These are phyloP conservation scores for Crocidura indochinensis DNA, from an alignment of 2,797 vertebrate genomes.

Conservation along the genomic window DNA sequence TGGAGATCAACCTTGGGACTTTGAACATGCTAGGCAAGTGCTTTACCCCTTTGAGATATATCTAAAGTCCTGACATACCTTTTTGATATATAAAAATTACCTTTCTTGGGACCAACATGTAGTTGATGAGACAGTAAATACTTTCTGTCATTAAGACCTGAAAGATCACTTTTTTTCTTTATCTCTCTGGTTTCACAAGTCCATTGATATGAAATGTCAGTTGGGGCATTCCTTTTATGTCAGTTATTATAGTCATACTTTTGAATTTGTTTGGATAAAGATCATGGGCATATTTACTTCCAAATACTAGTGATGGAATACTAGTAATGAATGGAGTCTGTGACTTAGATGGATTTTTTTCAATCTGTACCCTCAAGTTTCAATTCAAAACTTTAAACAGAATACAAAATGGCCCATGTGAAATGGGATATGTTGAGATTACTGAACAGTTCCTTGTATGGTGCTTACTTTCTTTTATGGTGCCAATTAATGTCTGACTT, in stretches of 20 bases:
- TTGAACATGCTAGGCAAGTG: too few species aligned
- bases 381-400: constrained; percentile 76
- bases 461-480: constrained; percentile 83
- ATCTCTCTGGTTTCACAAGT: background rate
- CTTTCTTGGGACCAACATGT: background rate
- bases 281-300: background rate
- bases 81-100: background rate
- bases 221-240: background rate
- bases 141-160: constrained; percentile 21
- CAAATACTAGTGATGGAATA: constrained; percentile 27
- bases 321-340: constrained; percentile 15
- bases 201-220: background rate
- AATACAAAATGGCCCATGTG: constrained; percentile 66
- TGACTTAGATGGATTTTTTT: constrained; percentile 13
- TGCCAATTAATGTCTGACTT: constrained; percentile 89
- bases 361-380: constrained; percentile 29
- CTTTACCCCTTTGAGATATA: too few species aligned
- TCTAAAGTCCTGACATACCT: background rate
- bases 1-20: too few species aligned
- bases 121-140: constrained; percentile 21
- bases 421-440: constrained; percentile 9
- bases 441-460: constrained; percentile 71
- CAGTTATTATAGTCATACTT: background rate
- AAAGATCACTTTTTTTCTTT: background rate
- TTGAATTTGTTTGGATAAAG: background rate